Evolutionary conservation across 2,797 vertebrate species (phyloP).

Genomic region (Hypotaenidia philippensis): DNA sequence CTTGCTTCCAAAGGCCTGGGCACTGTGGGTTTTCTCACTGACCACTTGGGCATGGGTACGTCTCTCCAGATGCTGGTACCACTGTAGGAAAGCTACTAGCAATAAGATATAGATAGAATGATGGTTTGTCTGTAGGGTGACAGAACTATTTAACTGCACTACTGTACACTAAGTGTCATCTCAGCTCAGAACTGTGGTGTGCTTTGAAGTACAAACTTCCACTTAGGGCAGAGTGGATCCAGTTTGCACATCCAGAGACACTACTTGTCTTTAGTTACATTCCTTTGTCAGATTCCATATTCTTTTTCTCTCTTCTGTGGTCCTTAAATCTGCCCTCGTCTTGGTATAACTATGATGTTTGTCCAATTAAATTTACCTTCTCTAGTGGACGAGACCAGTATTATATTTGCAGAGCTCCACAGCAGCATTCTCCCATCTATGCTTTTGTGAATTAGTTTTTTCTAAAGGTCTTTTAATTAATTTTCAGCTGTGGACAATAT

Average conservation of each 20-base stretch:
- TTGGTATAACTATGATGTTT: background rate
- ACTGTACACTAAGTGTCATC: background rate
- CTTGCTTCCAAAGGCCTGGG: background rate
- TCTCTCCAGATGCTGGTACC: background rate
- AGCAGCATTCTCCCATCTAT: background rate
- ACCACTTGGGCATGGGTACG: background rate
- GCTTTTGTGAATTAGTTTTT: background rate
- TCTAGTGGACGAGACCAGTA: background rate
- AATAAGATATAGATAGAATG: background rate
- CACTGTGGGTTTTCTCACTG: background rate
- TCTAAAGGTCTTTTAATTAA: background rate
- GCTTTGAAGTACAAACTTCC: background rate
- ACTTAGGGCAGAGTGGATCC: background rate
- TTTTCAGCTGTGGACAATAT: background rate
- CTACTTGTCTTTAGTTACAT: background rate
- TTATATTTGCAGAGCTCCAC: background rate
- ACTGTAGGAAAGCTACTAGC: background rate
- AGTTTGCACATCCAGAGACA: background rate
- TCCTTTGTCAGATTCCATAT: background rate
- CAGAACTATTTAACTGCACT: background rate
- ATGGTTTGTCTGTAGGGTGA: background rate
- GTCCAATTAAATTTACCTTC: constrained; percentile 10
- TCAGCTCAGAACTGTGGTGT: background rate
- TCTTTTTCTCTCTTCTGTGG: background rate
- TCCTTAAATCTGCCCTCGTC: background rate